These are phyloP conservation scores for Macrosiphum euphorbiae DNA, from an alignment of 2,888 invertebrate species.

Conservation along the genomic window DNA sequence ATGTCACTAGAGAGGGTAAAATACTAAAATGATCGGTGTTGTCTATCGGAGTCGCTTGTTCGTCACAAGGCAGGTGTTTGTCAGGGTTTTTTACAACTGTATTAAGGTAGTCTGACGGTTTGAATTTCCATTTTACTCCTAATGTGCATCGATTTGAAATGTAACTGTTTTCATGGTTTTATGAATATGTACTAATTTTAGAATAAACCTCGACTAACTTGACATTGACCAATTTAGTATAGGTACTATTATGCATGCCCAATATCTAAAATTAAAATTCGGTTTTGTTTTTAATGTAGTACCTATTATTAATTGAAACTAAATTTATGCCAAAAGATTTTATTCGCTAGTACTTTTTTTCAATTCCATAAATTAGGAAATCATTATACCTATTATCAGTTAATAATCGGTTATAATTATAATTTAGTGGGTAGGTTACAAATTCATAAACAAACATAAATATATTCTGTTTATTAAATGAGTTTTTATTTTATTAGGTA, in stretches of 20 bases:
- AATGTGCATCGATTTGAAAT: not conserved
- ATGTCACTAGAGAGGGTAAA: not conserved
- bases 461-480: not conserved
- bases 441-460: not conserved
- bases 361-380: not conserved
- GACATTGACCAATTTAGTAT: slow-evolving; percentile 40
- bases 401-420: not conserved
- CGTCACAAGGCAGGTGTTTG: slow-evolving; percentile 17
- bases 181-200: slow-evolving; percentile 32
- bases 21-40: not conserved
- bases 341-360: not conserved
- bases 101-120: not conserved
- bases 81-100: not conserved
- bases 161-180: not conserved
- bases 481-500: not conserved
- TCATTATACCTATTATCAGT: not conserved
- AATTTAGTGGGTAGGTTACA: not conserved
- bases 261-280: slow-evolving; percentile 17
- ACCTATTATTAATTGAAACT: not conserved
- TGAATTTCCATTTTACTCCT: not conserved
- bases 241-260: not conserved
- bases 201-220: slow-evolving; percentile 28
- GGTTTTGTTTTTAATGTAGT: not conserved
- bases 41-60: not conserved
- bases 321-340: not conserved